Evolutionary conservation across 1,140 invertebrate genomes (phyloP).

Genomic region (Zeugodacus cucurbitae): DNA sequence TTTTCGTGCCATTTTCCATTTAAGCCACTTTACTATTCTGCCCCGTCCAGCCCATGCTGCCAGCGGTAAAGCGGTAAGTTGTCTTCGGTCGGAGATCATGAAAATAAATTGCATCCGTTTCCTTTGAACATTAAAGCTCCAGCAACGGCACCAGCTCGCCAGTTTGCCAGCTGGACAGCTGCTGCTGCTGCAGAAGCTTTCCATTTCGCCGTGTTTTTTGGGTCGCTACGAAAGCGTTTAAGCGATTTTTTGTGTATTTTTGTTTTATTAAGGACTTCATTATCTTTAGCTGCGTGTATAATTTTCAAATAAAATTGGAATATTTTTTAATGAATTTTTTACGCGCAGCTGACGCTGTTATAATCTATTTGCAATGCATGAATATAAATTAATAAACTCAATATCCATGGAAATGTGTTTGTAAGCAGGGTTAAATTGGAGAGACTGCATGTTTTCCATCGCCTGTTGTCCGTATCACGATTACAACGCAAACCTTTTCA

Average conservation of each 20-base stretch:
- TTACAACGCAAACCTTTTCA: too few relatives aligned
- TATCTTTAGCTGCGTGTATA: not conserved
- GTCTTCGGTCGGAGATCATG: slow-evolving; percentile 12
- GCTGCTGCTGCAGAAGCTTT: not conserved
- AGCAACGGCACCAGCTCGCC: not conserved
- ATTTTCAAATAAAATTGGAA: not conserved
- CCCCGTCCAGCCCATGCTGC: not conserved
- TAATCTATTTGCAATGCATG: not conserved
- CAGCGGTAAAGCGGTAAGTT: not conserved
- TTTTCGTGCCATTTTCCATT: not conserved
- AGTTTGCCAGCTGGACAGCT: not conserved
- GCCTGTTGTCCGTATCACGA: too few relatives aligned
- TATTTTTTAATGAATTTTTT: slow-evolving; percentile 8
- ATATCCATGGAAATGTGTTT: too few relatives aligned
- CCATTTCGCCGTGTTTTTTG: not conserved
- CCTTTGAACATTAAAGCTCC: slow-evolving; percentile 20
- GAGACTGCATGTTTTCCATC: too few relatives aligned
- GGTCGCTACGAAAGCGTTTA: not conserved
- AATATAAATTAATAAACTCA: not conserved
- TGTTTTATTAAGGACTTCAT: not conserved
- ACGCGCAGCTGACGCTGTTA: not conserved
- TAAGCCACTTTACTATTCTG: not conserved
- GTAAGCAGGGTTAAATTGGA: too few relatives aligned
- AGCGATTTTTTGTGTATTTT: not conserved
- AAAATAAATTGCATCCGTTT: slow-evolving; percentile 36